Base-by-base conservation (phyloP, 2,888 invertebrate genomes). In the Meteorus cinctellus region DNA sequence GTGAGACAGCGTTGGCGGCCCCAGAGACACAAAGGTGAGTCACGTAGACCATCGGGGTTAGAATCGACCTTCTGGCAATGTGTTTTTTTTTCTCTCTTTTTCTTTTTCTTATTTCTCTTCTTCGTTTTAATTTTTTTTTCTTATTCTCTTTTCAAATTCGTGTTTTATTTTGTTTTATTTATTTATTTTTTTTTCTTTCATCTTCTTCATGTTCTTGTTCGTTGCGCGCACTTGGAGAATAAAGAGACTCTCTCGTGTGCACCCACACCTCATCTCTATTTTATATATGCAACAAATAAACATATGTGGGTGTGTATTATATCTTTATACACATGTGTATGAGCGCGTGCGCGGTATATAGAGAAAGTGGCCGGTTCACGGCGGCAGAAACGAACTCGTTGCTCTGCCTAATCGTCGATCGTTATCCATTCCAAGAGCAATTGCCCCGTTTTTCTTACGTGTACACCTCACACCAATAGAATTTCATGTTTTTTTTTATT, bases 41-140 rank as follows among this genome's bases (percentile, higher is more conserved):
- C 76, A 76, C 76, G 69, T 69, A 76, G 69, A 76, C 76, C 72
- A 76, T 76, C 76, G 66, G 76, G 76, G 76, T 76, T 76, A 69
- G 72, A 76, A 76, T 76, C 72, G 76, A 76, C 76, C 76, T 76
- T 76, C 76, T 65, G 55, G 72, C 72, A 63, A 45, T 68, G 60
- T 63, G 55, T 68, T 51, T 76, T 59, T 62, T 55, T 67, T 59
- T 8, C 19, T 8, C 34, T 34, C 34, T 34, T 34, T 5, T 34
- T 34, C 34, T 41, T 41, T 12, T 6, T 41, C 41, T 41, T 41
- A 24, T n/a, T n/a, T n/a, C 5, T 41, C 41, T 41, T 66, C n/a
- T n/a, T 66, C 66, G 19, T 66, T 12, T 41, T 2, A 12, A 41
- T 12, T 41, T 41, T 12, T 41, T 12, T 65, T 10, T n/a, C n/a